phyloP scores from a whole-genome alignment of 2,113 vertebrate species.

The Chaenogobius annularis region DNA sequence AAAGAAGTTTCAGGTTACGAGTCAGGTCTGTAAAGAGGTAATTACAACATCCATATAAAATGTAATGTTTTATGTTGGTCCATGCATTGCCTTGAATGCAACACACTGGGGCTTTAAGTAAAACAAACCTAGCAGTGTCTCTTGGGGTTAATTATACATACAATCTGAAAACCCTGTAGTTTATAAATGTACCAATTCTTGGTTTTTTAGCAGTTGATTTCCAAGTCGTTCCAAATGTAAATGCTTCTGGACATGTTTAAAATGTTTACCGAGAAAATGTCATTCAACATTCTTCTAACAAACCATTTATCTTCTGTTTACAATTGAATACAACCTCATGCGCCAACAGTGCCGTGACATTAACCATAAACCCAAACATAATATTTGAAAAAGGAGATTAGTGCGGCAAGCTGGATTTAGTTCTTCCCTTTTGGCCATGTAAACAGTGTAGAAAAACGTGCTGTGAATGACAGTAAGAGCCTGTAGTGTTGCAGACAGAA shows the following conservation, averaged over 20 bases:
- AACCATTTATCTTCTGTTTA: slow-evolving; percentile 30
- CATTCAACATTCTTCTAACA: neutral
- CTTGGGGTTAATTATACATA: neutral
- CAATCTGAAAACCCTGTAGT: neutral
- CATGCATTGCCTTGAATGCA: neutral
- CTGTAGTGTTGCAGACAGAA: slow-evolving; percentile 60
- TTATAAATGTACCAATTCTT: neutral
- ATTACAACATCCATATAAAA: too few relatives aligned
- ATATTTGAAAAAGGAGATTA: slow-evolving; percentile 52
- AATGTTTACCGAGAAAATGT: neutral
- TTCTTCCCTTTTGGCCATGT: slow-evolving; percentile 49
- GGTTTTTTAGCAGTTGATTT: neutral
- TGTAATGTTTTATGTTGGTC: neutral
- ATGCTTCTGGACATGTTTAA: neutral
- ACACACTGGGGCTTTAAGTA: neutral
- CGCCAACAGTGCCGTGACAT: slow-evolving; percentile 45
- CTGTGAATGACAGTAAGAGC: slow-evolving; percentile 48
- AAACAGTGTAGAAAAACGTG: slow-evolving; percentile 20
- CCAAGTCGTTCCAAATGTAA: neutral
- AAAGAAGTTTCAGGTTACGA: too few relatives aligned
- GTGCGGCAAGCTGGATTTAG: slow-evolving; percentile 55
- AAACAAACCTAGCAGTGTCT: neutral
- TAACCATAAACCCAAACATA: slow-evolving; percentile 46
- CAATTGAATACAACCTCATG: slow-evolving; percentile 37
- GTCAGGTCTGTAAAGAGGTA: too few relatives aligned